Evolutionary conservation across 2,888 invertebrate genomes (phyloP).

Genomic region (Microctonus aethiopoides): DNA sequence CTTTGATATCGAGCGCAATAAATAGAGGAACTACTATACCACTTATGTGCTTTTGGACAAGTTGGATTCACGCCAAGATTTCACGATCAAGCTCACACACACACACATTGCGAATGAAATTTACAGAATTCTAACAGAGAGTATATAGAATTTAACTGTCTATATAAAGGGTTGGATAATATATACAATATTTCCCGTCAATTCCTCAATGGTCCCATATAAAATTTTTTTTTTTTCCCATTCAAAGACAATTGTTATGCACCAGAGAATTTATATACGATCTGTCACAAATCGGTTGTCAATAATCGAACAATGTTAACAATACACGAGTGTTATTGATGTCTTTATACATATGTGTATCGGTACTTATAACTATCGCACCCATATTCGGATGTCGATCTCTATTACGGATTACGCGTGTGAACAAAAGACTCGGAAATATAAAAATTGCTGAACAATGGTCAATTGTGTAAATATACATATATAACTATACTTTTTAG

Average conservation of each 20-base stretch:
- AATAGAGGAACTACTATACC: conserved; percentile 40
- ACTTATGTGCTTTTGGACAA: conserved; percentile 43
- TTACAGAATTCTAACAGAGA: conserved; percentile 1
- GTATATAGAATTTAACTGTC: conserved; percentile 2
- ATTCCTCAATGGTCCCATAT: neutral
- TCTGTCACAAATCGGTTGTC: neutral
- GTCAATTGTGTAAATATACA: neutral
- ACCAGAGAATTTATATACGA: neutral
- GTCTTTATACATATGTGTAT: too few relatives aligned
- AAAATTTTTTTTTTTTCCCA: too few relatives aligned
- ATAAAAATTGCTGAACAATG: neutral
- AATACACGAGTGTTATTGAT: neutral
- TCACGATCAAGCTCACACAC: conserved; percentile 44
- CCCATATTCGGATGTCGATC: neutral
- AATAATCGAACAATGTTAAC: neutral
- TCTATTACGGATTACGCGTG: neutral
- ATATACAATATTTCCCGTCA: neutral
- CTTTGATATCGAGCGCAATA: conserved; percentile 33
- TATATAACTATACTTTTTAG: too few relatives aligned
- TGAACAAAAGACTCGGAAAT: neutral
- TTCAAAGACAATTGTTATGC: neutral
- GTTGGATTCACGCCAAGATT: conserved; percentile 43
- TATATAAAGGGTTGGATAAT: neutral
- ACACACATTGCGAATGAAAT: conserved; percentile 26
- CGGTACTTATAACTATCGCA: neutral